These are phyloP conservation scores for Geodia barretti DNA, from an alignment of 37 sponge, comb jelly and placozoan species.

Conservation along the genomic window DNA sequence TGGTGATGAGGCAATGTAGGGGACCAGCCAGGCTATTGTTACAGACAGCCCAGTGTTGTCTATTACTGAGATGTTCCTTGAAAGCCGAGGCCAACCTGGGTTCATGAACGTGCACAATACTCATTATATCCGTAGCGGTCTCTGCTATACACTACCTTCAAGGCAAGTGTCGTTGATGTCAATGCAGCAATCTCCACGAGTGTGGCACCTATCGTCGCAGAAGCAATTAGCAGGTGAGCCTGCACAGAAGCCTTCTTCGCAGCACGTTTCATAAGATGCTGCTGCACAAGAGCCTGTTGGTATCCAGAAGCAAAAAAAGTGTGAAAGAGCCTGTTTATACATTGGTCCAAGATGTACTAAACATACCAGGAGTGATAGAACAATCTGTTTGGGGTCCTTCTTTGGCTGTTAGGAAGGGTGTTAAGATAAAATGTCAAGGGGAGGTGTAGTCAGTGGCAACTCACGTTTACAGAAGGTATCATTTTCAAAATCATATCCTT, in stretches of 20 bases:
- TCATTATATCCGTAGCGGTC: neutral
- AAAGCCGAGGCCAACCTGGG: no score
- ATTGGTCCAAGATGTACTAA: no score
- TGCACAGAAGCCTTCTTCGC: neutral
- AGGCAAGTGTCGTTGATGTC: constrained; percentile 17
- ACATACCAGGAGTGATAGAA: neutral
- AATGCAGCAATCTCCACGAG: constrained; percentile 16
- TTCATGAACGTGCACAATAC: no score
- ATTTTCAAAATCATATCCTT: constrained; percentile 25
- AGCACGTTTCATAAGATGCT: constrained; percentile 24
- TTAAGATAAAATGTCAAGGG: no score
- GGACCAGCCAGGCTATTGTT: neutral
- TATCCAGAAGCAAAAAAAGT: neutral
- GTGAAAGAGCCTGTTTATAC: neutral
- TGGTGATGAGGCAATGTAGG: neutral
- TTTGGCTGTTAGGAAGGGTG: neutral
- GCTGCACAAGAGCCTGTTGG: constrained; percentile 29
- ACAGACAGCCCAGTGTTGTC: neutral
- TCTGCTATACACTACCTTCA: neutral
- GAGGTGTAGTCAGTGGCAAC: no score
- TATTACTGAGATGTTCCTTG: no score
- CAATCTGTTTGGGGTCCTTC: neutral
- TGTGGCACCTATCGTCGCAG: constrained; percentile 2
- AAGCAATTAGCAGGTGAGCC: constrained; percentile 25
- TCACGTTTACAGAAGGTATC: neutral